Evolutionary conservation across 2,113 vertebrate species (phyloP).

Genomic region (Numida meleagris): DNA sequence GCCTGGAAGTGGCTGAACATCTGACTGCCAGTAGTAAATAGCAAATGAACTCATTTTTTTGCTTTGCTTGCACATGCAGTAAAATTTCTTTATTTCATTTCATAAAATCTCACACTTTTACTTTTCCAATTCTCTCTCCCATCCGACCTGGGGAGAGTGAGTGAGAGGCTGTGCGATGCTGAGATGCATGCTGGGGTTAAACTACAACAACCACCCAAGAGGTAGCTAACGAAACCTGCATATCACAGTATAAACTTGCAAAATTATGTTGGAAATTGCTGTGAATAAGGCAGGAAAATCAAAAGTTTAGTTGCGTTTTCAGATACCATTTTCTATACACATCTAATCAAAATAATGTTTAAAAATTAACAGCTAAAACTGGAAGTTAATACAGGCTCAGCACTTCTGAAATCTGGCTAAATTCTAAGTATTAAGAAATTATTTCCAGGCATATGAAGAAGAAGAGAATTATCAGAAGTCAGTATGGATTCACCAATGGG

Average conservation of each 20-base stretch:
- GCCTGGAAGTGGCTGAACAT: not conserved
- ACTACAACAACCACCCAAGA: not conserved
- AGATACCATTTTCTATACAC: fast-evolving
- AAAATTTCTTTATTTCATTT: not conserved
- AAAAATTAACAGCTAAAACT: not conserved
- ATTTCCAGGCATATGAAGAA: not conserved
- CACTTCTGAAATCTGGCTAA: not conserved
- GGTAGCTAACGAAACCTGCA: not conserved
- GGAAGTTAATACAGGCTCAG: fast-evolving
- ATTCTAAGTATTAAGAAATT: not conserved
- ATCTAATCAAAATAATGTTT: not conserved
- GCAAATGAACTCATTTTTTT: not conserved
- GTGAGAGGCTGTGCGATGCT: not conserved
- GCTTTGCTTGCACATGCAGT: not conserved
- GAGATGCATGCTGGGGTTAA: not conserved
- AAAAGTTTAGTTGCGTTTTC: not conserved
- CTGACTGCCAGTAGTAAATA: not conserved
- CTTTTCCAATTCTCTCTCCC: not conserved
- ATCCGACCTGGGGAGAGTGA: not conserved
- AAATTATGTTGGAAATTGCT: not conserved
- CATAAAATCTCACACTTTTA: not conserved
- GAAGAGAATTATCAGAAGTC: not conserved
- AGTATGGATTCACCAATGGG: not conserved
- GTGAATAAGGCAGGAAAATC: not conserved
- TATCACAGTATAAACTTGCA: fast-evolving